These are phyloP conservation scores for Harpagoxenus sublaevis DNA, from an alignment of 2,888 invertebrate species.

Conservation along the genomic window DNA sequence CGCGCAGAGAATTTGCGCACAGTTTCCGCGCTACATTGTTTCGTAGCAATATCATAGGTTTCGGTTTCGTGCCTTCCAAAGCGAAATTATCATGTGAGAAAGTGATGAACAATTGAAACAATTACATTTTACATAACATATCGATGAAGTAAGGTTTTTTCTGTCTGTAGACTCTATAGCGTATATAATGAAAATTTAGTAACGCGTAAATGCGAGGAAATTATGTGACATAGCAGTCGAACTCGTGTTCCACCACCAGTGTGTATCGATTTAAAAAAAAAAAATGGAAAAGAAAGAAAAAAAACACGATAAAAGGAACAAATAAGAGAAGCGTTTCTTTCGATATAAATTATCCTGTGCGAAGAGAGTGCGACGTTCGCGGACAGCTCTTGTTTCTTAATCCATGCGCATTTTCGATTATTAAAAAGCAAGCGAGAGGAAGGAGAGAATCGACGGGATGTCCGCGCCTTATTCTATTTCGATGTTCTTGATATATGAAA, in stretches of 20 bases:
- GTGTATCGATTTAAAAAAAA: slow-evolving; percentile 52
- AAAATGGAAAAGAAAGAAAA: background rate
- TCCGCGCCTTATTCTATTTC: slow-evolving; percentile 59
- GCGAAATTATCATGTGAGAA: slow-evolving; percentile 45
- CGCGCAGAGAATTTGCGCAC: background rate
- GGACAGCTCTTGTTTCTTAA: slow-evolving; percentile 61
- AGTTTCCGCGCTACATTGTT: background rate
- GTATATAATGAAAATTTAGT: slow-evolving; percentile 62
- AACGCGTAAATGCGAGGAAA: slow-evolving; percentile 59
- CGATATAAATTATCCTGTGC: slow-evolving; percentile 38
- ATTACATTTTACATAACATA: slow-evolving; percentile 74
- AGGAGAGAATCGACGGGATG: slow-evolving; percentile 61
- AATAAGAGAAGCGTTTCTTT: slow-evolving; percentile 44
- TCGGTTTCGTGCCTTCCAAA: slow-evolving; percentile 74
- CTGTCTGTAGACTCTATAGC: slow-evolving; percentile 66
- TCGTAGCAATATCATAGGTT: slow-evolving; percentile 42
- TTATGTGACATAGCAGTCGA: slow-evolving; percentile 62
- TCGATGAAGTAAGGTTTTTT: slow-evolving; percentile 68
- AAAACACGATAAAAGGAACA: slow-evolving; percentile 22
- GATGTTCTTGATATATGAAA: slow-evolving; percentile 62
- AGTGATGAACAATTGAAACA: slow-evolving; percentile 57
- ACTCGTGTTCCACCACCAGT: slow-evolving; percentile 62
- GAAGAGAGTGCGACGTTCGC: slow-evolving; percentile 56
- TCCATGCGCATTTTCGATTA: slow-evolving; percentile 52
- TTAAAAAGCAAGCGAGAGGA: slow-evolving; percentile 40